Percentiles rank a stretch among this genome's conserved stretches.
These are phyloP conservation scores for Myotis daubentonii DNA, from an alignment of 2,797 vertebrate genomes.

Conservation along the genomic window DNA sequence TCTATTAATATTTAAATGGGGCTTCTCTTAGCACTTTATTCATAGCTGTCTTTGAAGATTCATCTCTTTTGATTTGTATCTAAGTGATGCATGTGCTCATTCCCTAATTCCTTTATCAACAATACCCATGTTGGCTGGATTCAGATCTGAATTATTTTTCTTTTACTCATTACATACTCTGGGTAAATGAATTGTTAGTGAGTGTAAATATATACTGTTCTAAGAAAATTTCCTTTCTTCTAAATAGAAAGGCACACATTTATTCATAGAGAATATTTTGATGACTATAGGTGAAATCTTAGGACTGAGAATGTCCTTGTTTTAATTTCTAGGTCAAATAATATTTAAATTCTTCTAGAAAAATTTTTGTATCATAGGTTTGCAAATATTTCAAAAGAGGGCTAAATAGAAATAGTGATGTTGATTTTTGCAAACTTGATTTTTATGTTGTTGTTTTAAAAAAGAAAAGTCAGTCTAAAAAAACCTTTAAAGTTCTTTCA, in stretches of 20 bases:
- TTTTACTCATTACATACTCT: neutral
- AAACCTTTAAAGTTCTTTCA: neutral
- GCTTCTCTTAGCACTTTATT: neutral
- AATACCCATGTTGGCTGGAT: neutral
- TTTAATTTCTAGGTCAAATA: constrained; percentile 13
- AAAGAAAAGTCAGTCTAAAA: neutral
- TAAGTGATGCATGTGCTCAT: neutral
- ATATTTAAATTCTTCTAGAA: neutral
- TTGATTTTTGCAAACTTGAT: neutral
- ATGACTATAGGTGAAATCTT: neutral
- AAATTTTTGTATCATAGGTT: neutral
- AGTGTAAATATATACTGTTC: neutral
- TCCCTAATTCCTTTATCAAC: neutral
- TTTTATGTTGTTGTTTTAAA: constrained; percentile 34
- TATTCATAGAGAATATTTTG: neutral
- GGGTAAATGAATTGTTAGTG: neutral
- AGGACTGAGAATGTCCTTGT: neutral
- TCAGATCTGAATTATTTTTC: neutral
- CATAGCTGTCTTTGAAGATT: neutral
- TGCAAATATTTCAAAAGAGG: neutral
- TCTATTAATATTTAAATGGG: neutral
- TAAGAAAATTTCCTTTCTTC: neutral
- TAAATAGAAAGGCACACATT: neutral
- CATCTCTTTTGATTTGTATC: neutral
- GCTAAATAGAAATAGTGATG: neutral